Percentiles rank a stretch among this genome's conserved stretches.
Evolutionary conservation across 2,888 invertebrate species (phyloP).

Genomic region (Platerodrilus igneus): DNA sequence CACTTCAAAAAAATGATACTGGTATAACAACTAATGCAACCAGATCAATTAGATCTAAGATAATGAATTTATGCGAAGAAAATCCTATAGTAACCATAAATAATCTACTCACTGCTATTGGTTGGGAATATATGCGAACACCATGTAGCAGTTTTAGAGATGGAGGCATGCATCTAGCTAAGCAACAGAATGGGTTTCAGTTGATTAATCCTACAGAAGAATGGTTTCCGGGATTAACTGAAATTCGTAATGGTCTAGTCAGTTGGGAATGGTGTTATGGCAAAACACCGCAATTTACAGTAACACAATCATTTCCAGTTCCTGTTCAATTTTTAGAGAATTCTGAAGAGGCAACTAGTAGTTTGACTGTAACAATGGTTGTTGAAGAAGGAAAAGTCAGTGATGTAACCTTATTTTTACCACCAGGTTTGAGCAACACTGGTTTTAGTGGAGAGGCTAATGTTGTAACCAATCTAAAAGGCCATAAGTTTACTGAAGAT

Average conservation of each 20-base stretch:
- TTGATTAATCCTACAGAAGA: conserved; percentile 80
- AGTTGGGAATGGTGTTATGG: conserved; percentile 90
- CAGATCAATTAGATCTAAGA: conserved; percentile 72
- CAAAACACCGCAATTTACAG: conserved; percentile 78
- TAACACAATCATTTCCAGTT: conserved; percentile 61
- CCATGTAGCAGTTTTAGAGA: conserved; percentile 63
- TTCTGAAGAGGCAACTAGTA: conserved; percentile 46
- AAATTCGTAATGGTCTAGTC: conserved; percentile 62
- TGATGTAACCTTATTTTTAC: conserved; percentile 62
- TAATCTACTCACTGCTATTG: conserved; percentile 71
- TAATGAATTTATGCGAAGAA: conserved; percentile 77
- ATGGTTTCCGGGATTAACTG: conserved; percentile 79
- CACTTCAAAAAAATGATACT: conserved; percentile 69
- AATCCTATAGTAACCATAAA: conserved; percentile 67
- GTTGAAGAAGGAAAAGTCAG: conserved; percentile 62
- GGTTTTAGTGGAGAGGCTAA: conserved; percentile 62
- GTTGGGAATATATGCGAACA: conserved; percentile 78
- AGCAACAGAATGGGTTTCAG: conserved; percentile 79
- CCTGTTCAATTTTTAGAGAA: conserved; percentile 51
- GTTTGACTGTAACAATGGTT: conserved; percentile 59
- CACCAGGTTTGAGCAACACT: conserved; percentile 56
- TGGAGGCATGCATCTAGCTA: conserved; percentile 65
- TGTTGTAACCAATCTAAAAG: conserved; percentile 58
- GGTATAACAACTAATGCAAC: conserved; percentile 84
- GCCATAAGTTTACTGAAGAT: conserved; percentile 61